Percentiles rank a stretch among this genome's conserved stretches.
Conservation (phyloP, 2,797 vertebrate genomes). For the Gallinago solitaria region DNA sequence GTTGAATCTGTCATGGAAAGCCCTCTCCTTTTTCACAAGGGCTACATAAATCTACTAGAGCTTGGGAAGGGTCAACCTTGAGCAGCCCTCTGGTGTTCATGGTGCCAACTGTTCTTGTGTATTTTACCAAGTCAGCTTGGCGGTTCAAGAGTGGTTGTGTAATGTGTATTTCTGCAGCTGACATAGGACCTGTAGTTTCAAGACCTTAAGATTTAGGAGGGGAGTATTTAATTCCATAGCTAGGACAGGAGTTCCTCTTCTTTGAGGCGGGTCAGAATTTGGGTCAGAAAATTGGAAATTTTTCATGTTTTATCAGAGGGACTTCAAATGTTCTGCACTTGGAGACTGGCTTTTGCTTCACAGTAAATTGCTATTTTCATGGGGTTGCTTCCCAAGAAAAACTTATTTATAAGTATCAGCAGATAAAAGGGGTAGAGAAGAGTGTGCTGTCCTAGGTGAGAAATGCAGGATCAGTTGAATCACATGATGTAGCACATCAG, state of each 20-base stretch:
- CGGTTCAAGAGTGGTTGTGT: not conserved
- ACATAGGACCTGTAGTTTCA: not conserved
- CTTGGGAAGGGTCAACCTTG: not conserved
- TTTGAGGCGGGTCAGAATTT: not conserved
- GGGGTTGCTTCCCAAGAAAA: not conserved
- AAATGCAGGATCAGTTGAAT: not conserved
- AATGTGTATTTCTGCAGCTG: not conserved
- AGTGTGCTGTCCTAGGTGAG: accelerated
- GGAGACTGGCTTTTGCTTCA: not conserved
- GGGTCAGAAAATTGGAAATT: not conserved
- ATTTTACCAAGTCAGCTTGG: not conserved
- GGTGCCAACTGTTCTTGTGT: not conserved
- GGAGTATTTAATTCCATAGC: not conserved
- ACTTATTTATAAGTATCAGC: not conserved
- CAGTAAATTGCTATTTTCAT: not conserved
- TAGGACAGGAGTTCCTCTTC: not conserved
- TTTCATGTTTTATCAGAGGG: not conserved
- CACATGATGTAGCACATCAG: not conserved
- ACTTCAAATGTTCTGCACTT: not conserved
- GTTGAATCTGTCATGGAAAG: not conserved
- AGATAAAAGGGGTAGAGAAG: not conserved
- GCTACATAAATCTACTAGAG: accelerated
- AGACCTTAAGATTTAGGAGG: not conserved
- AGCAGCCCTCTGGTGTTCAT: not conserved
- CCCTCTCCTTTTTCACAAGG: not conserved